These are phyloP conservation scores for Drosophila aldrichi DNA, from an alignment of 2,888 invertebrate genomes.

Conservation along the genomic window DNA sequence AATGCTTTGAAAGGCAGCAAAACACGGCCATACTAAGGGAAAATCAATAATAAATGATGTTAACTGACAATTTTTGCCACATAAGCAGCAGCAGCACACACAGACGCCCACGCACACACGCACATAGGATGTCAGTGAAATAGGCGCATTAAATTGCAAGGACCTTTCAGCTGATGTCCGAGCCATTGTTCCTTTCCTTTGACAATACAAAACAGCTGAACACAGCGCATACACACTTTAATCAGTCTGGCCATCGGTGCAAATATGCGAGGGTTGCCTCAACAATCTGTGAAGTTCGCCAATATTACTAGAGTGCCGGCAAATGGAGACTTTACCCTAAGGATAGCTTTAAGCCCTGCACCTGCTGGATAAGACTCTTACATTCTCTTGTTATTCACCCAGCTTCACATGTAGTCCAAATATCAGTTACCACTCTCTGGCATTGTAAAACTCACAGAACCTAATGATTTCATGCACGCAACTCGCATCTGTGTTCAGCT, in stretches of 20 bases:
- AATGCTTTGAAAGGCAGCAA: conserved; percentile 7
- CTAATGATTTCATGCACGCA: conserved; percentile 41
- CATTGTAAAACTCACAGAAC: conserved; percentile 29
- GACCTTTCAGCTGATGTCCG: conserved; percentile 42
- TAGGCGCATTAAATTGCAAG: conserved; percentile 61
- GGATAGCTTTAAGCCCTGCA: no score
- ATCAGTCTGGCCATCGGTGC: conserved; percentile 54
- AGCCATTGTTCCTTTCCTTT: conserved; percentile 25
- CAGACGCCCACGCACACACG: neutral
- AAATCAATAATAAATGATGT: conserved; percentile 80
- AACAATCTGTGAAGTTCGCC: neutral
- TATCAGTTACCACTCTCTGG: conserved; percentile 17
- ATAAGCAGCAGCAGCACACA: conserved; percentile 45
- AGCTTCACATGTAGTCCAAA: neutral
- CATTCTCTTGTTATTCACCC: neutral
- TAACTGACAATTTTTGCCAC: conserved; percentile 74
- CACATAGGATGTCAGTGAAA: conserved; percentile 13
- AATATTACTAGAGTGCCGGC: neutral
- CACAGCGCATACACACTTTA: conserved; percentile 55
- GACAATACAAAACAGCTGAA: conserved; percentile 26
- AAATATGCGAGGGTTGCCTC: conserved; percentile 45
- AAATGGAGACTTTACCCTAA: neutral
- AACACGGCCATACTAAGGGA: conserved; percentile 36
- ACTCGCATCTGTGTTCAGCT: conserved; percentile 29
- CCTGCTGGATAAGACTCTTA: no score